Evolutionary conservation across 2,797 vertebrate genomes (phyloP), one percentile per base, ranked within the genome.

Genomic region (Phrynocephalus forsythii): DNA sequence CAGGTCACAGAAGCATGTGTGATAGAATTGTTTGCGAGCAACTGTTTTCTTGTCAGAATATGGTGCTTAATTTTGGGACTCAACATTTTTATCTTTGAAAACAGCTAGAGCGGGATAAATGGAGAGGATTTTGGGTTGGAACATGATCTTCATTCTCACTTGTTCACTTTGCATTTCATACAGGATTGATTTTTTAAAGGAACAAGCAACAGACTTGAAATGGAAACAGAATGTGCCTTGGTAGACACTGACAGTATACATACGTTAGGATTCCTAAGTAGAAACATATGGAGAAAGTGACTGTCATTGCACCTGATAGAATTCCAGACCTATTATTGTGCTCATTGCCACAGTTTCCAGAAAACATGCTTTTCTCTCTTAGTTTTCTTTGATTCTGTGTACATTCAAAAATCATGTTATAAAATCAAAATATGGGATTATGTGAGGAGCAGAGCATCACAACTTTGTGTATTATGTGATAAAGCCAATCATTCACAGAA

Each of bases 231-330:
- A 90, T 73, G 71, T 86, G 82, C 69, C 90, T 90, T 95, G 93
- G 92, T 90, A 91, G 89, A 89, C 68, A 66, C 86, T 93, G 91
- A 93, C 90, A 93, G 93, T 85, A 83, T 88, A 82, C 93, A 91
- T 94, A 93, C 89, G 92, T 94, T 94, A 94, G 86, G 92, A 91
- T 84, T 92, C 94, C 92, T 90, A 94, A 94, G 94, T 91, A 87
- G 84, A 94, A 94, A 95, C 94, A 52, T 91, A 92, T 88, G 89
- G 88, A 88, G 89, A 93, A 95, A 69, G 72, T 0, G 5, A 48
- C 30, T 92, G 93, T 93, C 94, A 85, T 91, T 73, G 60, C n/a
- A 77, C 85, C 89, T 92, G 80, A 82, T 20, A 79, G 72, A 83
- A 28, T 82, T 94, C 91, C 91, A 82, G 84, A 92, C 88, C 81